Evolutionary conservation across 2,797 vertebrate species (phyloP).

Genomic region (Selene dorsalis): DNA sequence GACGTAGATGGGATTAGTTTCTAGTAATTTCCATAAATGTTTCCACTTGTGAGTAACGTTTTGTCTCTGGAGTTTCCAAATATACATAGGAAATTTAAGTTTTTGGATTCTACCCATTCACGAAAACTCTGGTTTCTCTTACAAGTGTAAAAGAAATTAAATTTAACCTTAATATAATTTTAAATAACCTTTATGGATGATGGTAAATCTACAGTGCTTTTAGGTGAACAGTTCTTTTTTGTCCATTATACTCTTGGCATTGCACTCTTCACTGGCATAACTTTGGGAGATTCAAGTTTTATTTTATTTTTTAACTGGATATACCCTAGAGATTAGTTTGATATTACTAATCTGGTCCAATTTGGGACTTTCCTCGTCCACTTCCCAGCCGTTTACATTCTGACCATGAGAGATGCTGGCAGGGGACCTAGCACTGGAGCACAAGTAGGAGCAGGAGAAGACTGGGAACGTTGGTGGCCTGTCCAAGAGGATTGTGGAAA

Average conservation of each 20-base stretch:
- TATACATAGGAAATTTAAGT: background rate
- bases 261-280: conserved; percentile 3
- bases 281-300: conserved; percentile 4
- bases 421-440: conserved; percentile 27
- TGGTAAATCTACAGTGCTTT: background rate
- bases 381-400: conserved; percentile 66
- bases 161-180: background rate
- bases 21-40: background rate
- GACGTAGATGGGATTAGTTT: background rate
- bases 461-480: conserved; percentile 54
- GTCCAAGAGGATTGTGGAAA: conserved; percentile 24
- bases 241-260: conserved; percentile 6
- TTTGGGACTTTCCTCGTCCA: conserved; percentile 63
- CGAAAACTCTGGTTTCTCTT: background rate
- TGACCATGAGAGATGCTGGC: conserved; percentile 52
- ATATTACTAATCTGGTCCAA: conserved; percentile 62
- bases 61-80: background rate
- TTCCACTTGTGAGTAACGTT: background rate
- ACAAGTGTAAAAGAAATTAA: background rate
- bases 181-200: background rate
- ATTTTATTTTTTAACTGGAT: conserved; percentile 26
- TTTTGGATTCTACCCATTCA: background rate
- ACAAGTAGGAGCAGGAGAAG: conserved; percentile 23
- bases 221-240: background rate
- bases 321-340: conserved; percentile 61